Evolutionary conservation across 2,888 invertebrate genomes (phyloP), one percentile per base, ranked within the genome.

Genomic region (Idaea straminata): DNA sequence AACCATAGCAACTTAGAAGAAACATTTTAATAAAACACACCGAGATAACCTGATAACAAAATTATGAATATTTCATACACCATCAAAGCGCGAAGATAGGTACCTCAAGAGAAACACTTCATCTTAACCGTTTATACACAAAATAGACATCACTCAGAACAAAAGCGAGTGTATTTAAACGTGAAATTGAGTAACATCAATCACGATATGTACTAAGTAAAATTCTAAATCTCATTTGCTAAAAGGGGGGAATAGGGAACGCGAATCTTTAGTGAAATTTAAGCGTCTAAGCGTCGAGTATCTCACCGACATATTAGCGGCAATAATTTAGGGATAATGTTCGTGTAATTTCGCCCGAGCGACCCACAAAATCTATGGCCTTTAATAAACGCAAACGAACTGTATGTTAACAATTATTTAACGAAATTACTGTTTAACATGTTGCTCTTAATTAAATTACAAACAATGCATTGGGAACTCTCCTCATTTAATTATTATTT

Each of bases 301-400:
- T 76, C 81, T 82, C 79, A 83, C 86, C 84, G 81, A 90, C 91
- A 89, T 92, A 91, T 92, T 91, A 92, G 88, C 82, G 81, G 85
- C 86, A 83, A 89, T 92, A 91, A 91, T 88, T 92, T 88, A 87
- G 77, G 84, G 87, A 86, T 91, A 91, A 90, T 86, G 89, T 77
- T 80, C 82, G 73, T 82, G 87, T 91, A 91, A 91, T 91, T 91
- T 87, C 78, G 77, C 83, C 77, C 81, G 80, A 79, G 86, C 87
- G 81, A 81, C 85, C 84, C 82, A 79, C 80, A 78, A 86, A 91
- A 92, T 91, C 91, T 91, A 91, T 90, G 88, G 90, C 81, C 86
- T 87, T 89, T 91, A 92, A 92, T 92, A 91, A 92, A 89, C 86
- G 90, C 77, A 83, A 86, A 88, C 85, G 80, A 83, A 85, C 83